These are phyloP conservation scores for Crocallis elinguaria DNA, from an alignment of 2,888 invertebrate genomes.

Conservation along the genomic window DNA sequence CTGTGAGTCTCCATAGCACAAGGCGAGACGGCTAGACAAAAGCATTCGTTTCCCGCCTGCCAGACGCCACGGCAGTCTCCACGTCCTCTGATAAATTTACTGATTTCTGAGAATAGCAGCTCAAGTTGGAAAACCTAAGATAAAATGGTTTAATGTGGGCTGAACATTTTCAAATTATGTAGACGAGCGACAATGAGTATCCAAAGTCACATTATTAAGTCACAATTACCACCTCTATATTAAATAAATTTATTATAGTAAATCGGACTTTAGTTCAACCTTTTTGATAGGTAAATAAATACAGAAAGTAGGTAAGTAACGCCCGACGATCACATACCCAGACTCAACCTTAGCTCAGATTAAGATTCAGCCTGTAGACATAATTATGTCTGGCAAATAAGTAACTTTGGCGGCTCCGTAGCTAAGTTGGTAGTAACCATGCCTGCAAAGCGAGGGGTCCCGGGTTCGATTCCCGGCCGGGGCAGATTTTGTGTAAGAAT, in stretches of 20 bases:
- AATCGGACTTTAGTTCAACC: no score
- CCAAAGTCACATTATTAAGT: slow-evolving; percentile 15
- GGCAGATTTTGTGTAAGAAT: no score
- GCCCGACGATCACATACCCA: no score
- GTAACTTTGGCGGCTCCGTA: no score
- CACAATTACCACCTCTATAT: slow-evolving; percentile 6
- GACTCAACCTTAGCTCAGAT: no score
- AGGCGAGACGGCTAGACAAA: slow-evolving; percentile 28
- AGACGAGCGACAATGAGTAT: slow-evolving; percentile 12
- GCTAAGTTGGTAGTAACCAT: no score
- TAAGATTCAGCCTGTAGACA: no score
- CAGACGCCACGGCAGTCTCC: slow-evolving; percentile 27
- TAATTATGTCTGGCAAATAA: no score
- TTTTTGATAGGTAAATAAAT: no score
- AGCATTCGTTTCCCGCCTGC: slow-evolving; percentile 16
- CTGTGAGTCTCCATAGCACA: not conserved
- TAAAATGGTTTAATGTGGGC: slow-evolving; percentile 7
- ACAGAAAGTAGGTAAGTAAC: no score
- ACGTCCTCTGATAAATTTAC: slow-evolving; percentile 22
- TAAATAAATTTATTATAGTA: not conserved
- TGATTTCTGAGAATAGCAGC: slow-evolving; percentile 8
- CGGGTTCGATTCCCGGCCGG: no score
- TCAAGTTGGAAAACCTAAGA: slow-evolving; percentile 3
- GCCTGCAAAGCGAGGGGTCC: no score
- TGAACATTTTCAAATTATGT: slow-evolving; percentile 10